Evolutionary conservation across 2,113 vertebrate species (phyloP).

Genomic region (Shinisaurus crocodilurus): DNA sequence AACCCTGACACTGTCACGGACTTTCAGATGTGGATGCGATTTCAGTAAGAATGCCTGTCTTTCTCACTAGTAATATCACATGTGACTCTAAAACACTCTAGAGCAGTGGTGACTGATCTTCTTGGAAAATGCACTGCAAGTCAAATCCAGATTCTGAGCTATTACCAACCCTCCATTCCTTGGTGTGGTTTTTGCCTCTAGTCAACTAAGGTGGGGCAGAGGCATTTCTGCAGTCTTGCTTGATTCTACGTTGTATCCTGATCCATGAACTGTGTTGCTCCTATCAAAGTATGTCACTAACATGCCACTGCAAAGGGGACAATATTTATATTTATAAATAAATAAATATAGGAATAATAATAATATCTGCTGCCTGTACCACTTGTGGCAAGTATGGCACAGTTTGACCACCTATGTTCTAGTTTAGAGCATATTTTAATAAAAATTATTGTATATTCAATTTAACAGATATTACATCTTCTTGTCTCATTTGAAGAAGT

Average conservation of each 20-base stretch:
- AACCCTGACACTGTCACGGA: not conserved
- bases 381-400: not conserved
- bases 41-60: not conserved
- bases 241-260: not conserved
- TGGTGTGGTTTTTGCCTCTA: not conserved
- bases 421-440: not conserved
- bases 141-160: not conserved
- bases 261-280: not conserved
- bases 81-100: not conserved
- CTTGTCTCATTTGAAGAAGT: not conserved
- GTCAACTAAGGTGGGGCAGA: not conserved
- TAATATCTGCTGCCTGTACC: not conserved
- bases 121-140: not conserved
- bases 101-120: not conserved
- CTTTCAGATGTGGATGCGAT: not conserved
- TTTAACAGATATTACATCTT: not conserved
- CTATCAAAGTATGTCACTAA: too few species aligned
- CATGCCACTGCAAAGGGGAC: too few species aligned
- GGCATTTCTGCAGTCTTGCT: too few species aligned
- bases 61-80: not conserved
- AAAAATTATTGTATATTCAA: not conserved
- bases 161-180: not conserved
- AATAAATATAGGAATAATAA: too few species aligned
- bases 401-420: not conserved
- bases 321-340: too few species aligned